Base-by-base conservation (phyloP, 2,113 vertebrate species). In the Xyrauchen texanus region DNA sequence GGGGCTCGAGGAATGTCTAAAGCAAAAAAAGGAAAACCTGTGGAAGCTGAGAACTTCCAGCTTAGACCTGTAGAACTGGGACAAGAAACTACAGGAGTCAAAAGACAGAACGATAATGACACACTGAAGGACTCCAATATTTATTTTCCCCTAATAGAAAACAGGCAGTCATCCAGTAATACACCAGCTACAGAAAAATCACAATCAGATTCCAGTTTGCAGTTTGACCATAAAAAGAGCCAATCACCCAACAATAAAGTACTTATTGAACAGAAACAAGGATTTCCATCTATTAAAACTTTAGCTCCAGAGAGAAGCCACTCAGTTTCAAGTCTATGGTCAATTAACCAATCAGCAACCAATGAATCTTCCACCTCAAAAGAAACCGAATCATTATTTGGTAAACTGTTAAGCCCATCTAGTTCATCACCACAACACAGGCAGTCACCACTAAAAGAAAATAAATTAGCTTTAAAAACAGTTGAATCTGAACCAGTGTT, bases 181-280 rank as follows among this genome's bases (percentile, higher is more conserved):
- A 53, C 4, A 53, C 10, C 9, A 53, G 9, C 52, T 4, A 4
- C 10, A 53, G 13, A 68, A 15, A 78, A 62, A 16, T 51, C 5
- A 5, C 77, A 51, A 7, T 34, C 66, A 10, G 6, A 3, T 44
- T 62, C 46, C 10, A 70, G 16, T 10, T 16, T 73, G 70, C 70
- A 70, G 6, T 34, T 65, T 51, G 55, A 68, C 9, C 76, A 60
- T 7, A 34, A 13, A 60, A 57, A 78, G 49, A 70, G 44, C 13
- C 55, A 69, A 8, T 34, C 45, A 47, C 3, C 53, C 64, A 44
- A 21, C 15, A 8, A 72, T 58, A 58, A 72, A 60, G 42, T 12
- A 12, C 42, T 72, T 72, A 15, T 34, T 61, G 70, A 21, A 61
- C 70, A 61, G 70, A 73, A 61, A 61, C 45, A 61, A 60, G 9